Conservation (phyloP, 2,797 vertebrate genomes). For the Zenarchopterus dispar region DNA sequence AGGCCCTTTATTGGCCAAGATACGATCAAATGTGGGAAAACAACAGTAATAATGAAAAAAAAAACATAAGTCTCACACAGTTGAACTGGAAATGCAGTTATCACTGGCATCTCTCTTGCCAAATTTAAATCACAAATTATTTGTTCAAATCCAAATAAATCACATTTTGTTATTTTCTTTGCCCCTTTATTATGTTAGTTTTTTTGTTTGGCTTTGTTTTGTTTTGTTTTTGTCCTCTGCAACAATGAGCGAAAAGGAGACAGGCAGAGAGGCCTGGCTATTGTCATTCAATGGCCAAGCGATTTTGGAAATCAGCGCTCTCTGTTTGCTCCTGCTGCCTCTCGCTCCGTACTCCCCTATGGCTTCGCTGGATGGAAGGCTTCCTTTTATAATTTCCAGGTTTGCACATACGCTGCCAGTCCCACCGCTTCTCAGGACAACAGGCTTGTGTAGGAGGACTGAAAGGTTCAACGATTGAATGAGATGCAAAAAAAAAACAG, state of each 20-base stretch:
- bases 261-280: slow-evolving; percentile 76
- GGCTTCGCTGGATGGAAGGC: slow-evolving; percentile 82
- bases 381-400: slow-evolving; percentile 84
- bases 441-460: slow-evolving; percentile 51
- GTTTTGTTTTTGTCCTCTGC: slow-evolving; percentile 51
- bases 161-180: slow-evolving; percentile 76
- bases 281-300: slow-evolving; percentile 86
- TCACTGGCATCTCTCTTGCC: slow-evolving; percentile 70
- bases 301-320: slow-evolving; percentile 78
- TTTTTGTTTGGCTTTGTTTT: background rate
- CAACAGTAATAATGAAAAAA: background rate
- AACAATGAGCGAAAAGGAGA: slow-evolving; percentile 61
- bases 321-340: slow-evolving; percentile 77
- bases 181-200: slow-evolving; percentile 63
- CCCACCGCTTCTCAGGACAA: slow-evolving; percentile 37
- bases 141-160: slow-evolving; percentile 75
- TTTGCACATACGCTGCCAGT: slow-evolving; percentile 72
- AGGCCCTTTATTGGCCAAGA: slow-evolving; percentile 10
- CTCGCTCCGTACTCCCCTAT: slow-evolving; percentile 82
- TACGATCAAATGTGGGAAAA: slow-evolving; percentile 15
- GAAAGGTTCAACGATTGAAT: slow-evolving; percentile 35
- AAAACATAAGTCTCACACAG: slow-evolving; percentile 44
- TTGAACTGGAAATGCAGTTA: slow-evolving; percentile 61
- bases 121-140: slow-evolving; percentile 74
- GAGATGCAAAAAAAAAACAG: slow-evolving; percentile 19